Percentiles rank a stretch among this genome's conserved stretches.
Conservation (phyloP, 2,113 vertebrate genomes). For the Colius striatus region DNA sequence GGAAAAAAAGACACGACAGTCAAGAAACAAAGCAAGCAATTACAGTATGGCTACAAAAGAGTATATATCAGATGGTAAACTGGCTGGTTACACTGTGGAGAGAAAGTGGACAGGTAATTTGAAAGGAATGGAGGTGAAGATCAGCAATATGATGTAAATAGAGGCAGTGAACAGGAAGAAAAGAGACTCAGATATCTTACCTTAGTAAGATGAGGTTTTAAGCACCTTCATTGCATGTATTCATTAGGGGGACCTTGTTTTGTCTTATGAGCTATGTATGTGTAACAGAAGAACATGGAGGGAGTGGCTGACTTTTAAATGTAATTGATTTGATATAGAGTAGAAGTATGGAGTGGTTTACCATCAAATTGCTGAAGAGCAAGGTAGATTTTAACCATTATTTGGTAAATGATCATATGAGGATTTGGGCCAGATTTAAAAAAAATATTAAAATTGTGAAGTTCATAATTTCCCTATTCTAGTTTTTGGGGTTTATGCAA, state of each 20-base stretch:
- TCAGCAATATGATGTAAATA: not conserved
- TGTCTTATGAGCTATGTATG: not conserved
- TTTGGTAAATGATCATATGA: not conserved
- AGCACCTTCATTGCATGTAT: not conserved
- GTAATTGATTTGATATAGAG: not conserved
- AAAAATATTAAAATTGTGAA: not conserved
- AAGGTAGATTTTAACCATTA: not conserved
- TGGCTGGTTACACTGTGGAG: not conserved
- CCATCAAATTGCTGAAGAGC: not conserved
- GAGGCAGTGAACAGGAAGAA: not conserved
- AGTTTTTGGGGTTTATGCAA: not conserved
- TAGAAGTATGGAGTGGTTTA: not conserved
- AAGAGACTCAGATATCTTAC: not conserved
- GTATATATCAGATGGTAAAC: not conserved
- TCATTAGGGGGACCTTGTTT: not conserved
- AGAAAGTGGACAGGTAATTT: not conserved
- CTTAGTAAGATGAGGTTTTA: not conserved
- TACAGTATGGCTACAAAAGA: not conserved
- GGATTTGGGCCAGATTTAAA: not conserved
- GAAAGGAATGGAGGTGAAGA: not conserved
- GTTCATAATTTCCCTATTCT: not conserved
- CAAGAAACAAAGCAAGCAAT: conserved; percentile 22
- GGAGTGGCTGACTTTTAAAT: not conserved
- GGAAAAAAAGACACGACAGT: not conserved
- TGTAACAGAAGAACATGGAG: not conserved